phyloP scores from a whole-genome alignment of 2,888 invertebrate species.

The Papilio gigon region DNA sequence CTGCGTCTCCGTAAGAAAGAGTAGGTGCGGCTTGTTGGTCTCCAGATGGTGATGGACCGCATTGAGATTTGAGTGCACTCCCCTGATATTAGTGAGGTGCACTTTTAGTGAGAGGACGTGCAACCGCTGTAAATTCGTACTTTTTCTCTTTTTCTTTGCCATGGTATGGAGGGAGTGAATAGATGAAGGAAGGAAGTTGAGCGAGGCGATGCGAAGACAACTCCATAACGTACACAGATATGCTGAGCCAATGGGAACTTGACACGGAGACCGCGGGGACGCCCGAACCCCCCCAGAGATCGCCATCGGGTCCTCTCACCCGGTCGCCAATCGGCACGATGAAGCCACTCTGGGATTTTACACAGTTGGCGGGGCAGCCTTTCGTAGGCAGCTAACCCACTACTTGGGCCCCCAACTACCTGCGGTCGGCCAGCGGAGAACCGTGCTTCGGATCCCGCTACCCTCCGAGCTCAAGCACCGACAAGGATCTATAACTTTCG shows the following conservation, averaged over 20 bases:
- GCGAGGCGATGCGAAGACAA: slow-evolving; percentile 26
- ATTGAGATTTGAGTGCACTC: slow-evolving; percentile 39
- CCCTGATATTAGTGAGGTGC: slow-evolving; percentile 39
- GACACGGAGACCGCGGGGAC: too few relatives aligned
- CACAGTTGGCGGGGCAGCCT: slow-evolving; percentile 36
- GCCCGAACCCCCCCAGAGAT: slow-evolving; percentile 40
- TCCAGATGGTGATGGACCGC: slow-evolving; percentile 55
- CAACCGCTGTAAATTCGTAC: slow-evolving; percentile 30
- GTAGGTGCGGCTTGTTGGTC: slow-evolving; percentile 30
- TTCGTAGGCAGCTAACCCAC: slow-evolving; percentile 34
- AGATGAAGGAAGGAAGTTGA: slow-evolving; percentile 25
- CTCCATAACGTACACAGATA: too few relatives aligned
- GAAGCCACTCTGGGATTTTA: slow-evolving; percentile 33
- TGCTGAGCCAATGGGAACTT: too few relatives aligned
- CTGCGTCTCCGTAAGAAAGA: slow-evolving; percentile 41
- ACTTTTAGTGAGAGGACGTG: slow-evolving; percentile 38
- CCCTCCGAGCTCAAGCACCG: slow-evolving; percentile 21
- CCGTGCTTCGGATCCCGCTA: slow-evolving; percentile 41
- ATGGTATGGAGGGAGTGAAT: slow-evolving; percentile 4
- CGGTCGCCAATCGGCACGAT: slow-evolving; percentile 38
- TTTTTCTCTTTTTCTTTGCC: slow-evolving; percentile 13
- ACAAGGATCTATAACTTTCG: too few relatives aligned
- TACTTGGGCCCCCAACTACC: slow-evolving; percentile 42
- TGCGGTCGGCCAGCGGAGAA: slow-evolving; percentile 41
- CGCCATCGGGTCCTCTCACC: slow-evolving; percentile 35